phyloP scores from a whole-genome alignment of 1,140 invertebrate species.

The Drosophila ercepeae region DNA sequence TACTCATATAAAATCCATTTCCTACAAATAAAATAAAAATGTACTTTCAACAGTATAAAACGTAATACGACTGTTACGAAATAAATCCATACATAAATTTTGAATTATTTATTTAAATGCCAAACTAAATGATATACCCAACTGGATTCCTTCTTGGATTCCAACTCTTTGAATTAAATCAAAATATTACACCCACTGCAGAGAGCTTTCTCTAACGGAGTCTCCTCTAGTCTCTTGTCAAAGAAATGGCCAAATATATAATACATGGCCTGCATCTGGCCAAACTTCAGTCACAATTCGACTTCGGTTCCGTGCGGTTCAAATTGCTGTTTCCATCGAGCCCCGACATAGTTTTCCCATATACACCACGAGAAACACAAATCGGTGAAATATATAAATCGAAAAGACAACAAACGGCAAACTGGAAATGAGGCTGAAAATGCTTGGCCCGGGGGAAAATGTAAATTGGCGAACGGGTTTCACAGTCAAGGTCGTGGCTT shows the following conservation, averaged over 20 bases:
- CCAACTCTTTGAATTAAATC: not conserved
- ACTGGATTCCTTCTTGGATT: not conserved
- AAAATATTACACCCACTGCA: constrained; percentile 3
- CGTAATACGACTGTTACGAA: not conserved
- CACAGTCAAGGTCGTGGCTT: constrained; percentile 78
- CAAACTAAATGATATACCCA: not conserved
- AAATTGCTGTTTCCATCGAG: constrained; percentile 16
- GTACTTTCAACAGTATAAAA: not conserved
- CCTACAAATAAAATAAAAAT: not conserved
- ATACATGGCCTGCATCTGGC: constrained; percentile 40
- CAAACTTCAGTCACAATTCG: constrained; percentile 58
- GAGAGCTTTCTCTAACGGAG: constrained; percentile 44
- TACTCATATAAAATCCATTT: too few species aligned
- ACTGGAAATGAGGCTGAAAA: constrained; percentile 59
- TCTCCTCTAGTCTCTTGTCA: constrained; percentile 2
- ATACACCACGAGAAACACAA: constrained; percentile 1
- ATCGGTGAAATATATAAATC: constrained; percentile 8
- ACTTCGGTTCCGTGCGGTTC: constrained; percentile 39
- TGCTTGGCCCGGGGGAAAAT: constrained; percentile 63
- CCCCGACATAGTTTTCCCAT: constrained; percentile 18
- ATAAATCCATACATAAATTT: not conserved
- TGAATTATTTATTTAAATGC: not conserved
- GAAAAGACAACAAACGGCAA: constrained; percentile 15
- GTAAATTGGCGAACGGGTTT: constrained; percentile 70
- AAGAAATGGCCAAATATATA: constrained; percentile 54